Percentiles rank a stretch among this genome's conserved stretches.
Conservation (phyloP, 1,140 invertebrate genomes). For the Mesaphorura yosii region DNA sequence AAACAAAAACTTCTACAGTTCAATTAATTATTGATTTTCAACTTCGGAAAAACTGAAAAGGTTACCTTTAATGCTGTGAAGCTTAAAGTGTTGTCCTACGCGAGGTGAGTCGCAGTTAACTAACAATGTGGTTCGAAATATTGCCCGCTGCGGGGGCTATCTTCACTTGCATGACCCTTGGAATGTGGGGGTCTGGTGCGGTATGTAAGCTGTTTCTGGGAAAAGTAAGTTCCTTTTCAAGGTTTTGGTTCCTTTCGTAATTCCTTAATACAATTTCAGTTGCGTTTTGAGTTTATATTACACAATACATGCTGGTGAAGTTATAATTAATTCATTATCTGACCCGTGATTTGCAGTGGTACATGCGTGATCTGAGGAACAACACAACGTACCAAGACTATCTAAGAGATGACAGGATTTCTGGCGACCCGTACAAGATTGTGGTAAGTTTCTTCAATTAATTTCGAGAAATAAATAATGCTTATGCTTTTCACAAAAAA, state of each 20-base stretch:
- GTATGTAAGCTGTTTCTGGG: constrained; percentile 3
- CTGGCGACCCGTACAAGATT: not conserved
- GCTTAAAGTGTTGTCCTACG: too few species aligned
- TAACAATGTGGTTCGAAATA: constrained; percentile 29
- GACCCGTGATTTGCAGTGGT: not conserved
- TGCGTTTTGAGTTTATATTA: not conserved
- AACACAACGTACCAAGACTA: not conserved
- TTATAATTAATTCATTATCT: not conserved
- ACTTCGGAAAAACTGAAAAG: too few species aligned
- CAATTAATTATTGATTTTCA: too few species aligned
- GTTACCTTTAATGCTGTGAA: too few species aligned
- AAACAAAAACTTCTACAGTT: too few species aligned
- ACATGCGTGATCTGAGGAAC: not conserved
- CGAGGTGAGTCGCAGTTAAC: not conserved
- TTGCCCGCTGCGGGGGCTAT: constrained; percentile 21
- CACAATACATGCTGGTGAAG: not conserved
- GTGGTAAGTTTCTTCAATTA: not conserved
- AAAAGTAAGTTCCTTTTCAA: constrained; percentile 14
- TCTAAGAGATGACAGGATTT: not conserved
- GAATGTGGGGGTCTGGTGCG: not conserved
- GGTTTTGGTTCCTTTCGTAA: not conserved
- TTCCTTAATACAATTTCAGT: not conserved
- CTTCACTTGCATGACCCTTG: constrained; percentile 15
- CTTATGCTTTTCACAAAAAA: constrained; percentile 2
- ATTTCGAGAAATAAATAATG: not conserved